Evolutionary conservation across 2,888 invertebrate genomes (phyloP), one percentile per base, ranked within the genome.

Genomic region (Cephus sareptanus): DNA sequence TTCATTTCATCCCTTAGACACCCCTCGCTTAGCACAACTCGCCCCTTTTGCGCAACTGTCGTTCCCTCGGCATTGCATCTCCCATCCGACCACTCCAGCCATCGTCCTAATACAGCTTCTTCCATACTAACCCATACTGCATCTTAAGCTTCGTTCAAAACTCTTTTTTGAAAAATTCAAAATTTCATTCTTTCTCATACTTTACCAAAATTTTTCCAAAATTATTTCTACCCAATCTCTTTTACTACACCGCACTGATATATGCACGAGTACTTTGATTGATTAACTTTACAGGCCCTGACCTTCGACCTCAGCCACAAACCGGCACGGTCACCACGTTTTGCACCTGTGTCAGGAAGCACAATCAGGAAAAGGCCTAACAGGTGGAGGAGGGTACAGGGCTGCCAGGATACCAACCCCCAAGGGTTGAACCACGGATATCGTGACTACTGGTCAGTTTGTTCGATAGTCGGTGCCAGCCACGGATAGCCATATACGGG

Each of bases 361-460:
- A 13, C 15, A 71, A 71, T 34, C 71, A 71, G 71, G 56, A 56
- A 56, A 69, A 81, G 75, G 76, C 74, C 79, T 78, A 81, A 81
- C 83, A 84, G 84, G 84, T 83, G 83, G 83, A 82, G 77, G 79
- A 78, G 37, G 81, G 84, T 83, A 81, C 69, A 75, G 77, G 68
- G 71, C 70, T 40, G 74, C 74, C 73, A 56, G 56, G 56, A 56
- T 56, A 56, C 56, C 56, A 56, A 23, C 23, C 75, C 37, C 30
- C 33, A 73, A 40, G 75, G 30, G 40, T 40, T 31, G 78, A 80
- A 75, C 82, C 79, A 79, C 81, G 87, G 89, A 89, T 91, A 90
- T 91, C 91, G 91, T 91, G 91, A 91, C 91, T 90, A 89, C 89
- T 91, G 91, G 91, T 91, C 91, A 91, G 91, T 91, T 91, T 91